Conservation (phyloP, 2,888 invertebrate genomes). For the Platerodrilus igneus region DNA sequence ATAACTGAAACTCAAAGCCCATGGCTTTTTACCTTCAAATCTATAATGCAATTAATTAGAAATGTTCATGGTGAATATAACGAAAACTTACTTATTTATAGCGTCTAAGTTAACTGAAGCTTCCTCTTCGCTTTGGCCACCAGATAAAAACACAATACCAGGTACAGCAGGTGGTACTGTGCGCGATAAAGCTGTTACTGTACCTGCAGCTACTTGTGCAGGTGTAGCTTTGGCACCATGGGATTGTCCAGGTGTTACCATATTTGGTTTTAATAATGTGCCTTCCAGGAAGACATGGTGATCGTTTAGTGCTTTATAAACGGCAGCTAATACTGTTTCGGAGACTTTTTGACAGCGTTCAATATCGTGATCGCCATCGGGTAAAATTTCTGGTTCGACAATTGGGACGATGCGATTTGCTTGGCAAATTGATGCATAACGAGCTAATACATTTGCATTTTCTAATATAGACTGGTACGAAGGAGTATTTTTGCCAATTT, state of each 20-base stretch:
- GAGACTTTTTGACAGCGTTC: slow-evolving; percentile 66
- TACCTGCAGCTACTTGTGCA: slow-evolving; percentile 80
- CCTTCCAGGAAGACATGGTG: slow-evolving; percentile 96
- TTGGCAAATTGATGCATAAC: slow-evolving; percentile 59
- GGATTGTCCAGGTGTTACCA: slow-evolving; percentile 66
- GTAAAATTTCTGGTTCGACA: slow-evolving; percentile 59
- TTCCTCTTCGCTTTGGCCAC: slow-evolving; percentile 95
- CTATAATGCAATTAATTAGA: background rate
- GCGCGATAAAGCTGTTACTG: slow-evolving; percentile 82
- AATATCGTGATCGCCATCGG: slow-evolving; percentile 59
- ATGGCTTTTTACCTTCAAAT: slow-evolving; percentile 76
- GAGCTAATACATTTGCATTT: slow-evolving; percentile 59
- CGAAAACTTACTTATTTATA: slow-evolving; percentile 64
- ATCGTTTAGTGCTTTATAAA: slow-evolving; percentile 90
- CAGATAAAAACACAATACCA: slow-evolving; percentile 92
- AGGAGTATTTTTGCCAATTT: slow-evolving; percentile 54
- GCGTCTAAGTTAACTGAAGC: slow-evolving; percentile 91
- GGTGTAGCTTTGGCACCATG: slow-evolving; percentile 63
- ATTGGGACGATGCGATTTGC: slow-evolving; percentile 63
- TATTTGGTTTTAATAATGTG: slow-evolving; percentile 95
- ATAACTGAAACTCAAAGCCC: slow-evolving; percentile 94
- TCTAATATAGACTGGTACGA: slow-evolving; percentile 55
- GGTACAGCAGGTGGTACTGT: slow-evolving; percentile 93
- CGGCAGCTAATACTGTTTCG: slow-evolving; percentile 85
- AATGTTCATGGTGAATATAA: slow-evolving; percentile 50